Evolutionary conservation across 2,888 invertebrate species (phyloP).

Genomic region (Sphecodes monilicornis): DNA sequence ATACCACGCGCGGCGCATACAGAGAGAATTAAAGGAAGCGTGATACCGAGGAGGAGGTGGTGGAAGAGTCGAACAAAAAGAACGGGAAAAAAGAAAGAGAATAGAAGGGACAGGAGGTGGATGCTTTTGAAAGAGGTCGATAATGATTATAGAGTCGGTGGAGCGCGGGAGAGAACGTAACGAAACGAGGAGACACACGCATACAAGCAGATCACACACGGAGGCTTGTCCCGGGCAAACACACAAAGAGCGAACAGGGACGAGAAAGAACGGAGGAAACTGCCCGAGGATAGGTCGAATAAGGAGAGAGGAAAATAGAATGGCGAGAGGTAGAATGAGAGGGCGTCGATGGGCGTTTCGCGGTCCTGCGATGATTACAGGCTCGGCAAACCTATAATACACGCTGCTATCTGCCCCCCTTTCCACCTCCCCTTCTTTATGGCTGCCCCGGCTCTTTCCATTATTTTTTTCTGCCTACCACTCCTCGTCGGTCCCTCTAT

Average conservation of each 20-base stretch:
- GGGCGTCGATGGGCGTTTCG: slow-evolving; percentile 82
- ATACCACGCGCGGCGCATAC: slow-evolving; percentile 31
- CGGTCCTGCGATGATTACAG: slow-evolving; percentile 84
- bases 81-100: not conserved
- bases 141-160: slow-evolving; percentile 79
- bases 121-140: slow-evolving; percentile 70
- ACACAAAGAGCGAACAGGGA: slow-evolving; percentile 33
- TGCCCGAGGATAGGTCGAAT: slow-evolving; percentile 67
- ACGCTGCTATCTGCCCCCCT: slow-evolving; percentile 76
- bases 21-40: slow-evolving; percentile 43
- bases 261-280: slow-evolving; percentile 60
- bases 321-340: slow-evolving; percentile 70
- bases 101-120: slow-evolving; percentile 26
- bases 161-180: slow-evolving; percentile 51
- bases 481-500: slow-evolving; percentile 11
- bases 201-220: slow-evolving; percentile 3
- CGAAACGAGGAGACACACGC: slow-evolving; percentile 37
- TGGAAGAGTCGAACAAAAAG: slow-evolving; percentile 37
- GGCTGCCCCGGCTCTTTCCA: slow-evolving; percentile 63
- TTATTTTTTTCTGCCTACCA: slow-evolving; percentile 60
- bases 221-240: not conserved
- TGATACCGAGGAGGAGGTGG: slow-evolving; percentile 64
- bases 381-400: slow-evolving; percentile 83
- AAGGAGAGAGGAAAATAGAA: slow-evolving; percentile 74
- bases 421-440: slow-evolving; percentile 56